phyloP scores from a whole-genome alignment of 2,113 vertebrate genomes.

The Willisornis vidua region DNA sequence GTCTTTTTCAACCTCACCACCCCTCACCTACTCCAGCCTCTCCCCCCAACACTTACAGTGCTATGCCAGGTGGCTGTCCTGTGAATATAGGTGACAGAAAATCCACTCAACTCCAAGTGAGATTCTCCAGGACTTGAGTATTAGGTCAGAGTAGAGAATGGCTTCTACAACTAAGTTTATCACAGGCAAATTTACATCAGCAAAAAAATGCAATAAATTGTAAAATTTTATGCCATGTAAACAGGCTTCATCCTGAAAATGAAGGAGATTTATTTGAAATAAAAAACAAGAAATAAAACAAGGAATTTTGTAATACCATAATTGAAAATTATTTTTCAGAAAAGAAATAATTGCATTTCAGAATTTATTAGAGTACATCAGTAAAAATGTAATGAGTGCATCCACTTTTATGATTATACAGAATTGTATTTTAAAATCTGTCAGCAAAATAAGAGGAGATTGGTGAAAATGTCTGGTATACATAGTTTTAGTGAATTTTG shows the following conservation, averaged over 20 bases:
- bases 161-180: background rate
- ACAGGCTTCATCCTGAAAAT: background rate
- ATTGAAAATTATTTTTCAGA: background rate
- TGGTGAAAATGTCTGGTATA: background rate
- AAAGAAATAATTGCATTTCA: background rate
- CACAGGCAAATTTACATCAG: background rate
- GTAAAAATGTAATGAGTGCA: constrained; percentile 11
- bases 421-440: background rate
- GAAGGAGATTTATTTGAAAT: background rate
- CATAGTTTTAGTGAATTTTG: background rate
- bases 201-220: background rate
- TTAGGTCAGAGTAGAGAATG: background rate
- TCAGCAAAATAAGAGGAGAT: background rate
- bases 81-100: background rate
- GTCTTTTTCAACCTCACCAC: background rate
- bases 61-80: background rate
- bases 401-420: constrained; percentile 6
- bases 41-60: too few relatives aligned
- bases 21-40: too few relatives aligned
- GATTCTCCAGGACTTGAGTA: background rate
- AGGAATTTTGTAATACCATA: background rate
- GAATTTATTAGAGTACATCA: constrained; percentile 17
- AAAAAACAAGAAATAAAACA: background rate
- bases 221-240: background rate
- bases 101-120: background rate